Evolutionary conservation across 2,888 invertebrate species (phyloP).

Genomic region (Drosophila eohydei): DNA sequence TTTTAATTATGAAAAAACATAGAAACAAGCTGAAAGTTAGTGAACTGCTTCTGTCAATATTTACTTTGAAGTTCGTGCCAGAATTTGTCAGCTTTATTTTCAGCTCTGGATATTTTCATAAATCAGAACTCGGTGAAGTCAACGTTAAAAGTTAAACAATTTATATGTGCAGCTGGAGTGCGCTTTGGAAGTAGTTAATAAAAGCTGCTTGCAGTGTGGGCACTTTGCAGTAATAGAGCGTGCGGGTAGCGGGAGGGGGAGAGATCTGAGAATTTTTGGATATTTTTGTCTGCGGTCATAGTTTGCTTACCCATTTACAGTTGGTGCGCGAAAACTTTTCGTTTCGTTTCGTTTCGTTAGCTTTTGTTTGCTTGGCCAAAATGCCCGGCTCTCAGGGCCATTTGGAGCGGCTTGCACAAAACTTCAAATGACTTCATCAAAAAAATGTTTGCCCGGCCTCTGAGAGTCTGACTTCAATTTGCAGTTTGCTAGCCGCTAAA

Average conservation of each 20-base stretch:
- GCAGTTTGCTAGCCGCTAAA: constrained; percentile 56
- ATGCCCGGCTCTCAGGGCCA: constrained; percentile 24
- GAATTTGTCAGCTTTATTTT: constrained; percentile 1
- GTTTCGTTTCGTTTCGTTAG: constrained; percentile 56
- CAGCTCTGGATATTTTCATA: constrained; percentile 1
- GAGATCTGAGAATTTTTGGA: constrained; percentile 5
- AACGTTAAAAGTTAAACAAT: constrained; percentile 11
- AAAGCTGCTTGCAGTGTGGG: constrained; percentile 4
- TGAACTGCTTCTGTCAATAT: constrained; percentile 1
- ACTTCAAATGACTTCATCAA: constrained; percentile 71
- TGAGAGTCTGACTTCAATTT: constrained; percentile 47
- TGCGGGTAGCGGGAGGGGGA: background rate
- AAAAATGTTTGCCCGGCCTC: constrained; percentile 36
- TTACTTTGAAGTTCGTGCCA: background rate
- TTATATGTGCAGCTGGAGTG: background rate
- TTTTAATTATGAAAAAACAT: background rate
- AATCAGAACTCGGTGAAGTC: background rate
- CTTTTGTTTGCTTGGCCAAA: constrained; percentile 38
- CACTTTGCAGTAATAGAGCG: no score
- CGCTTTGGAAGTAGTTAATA: constrained; percentile 16
- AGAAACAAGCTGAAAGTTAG: background rate
- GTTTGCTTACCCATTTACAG: constrained; percentile 66
- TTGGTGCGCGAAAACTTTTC: constrained; percentile 43
- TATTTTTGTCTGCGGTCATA: background rate
- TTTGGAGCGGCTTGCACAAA: constrained; percentile 64